Percentiles rank a stretch among this genome's conserved stretches.
Evolutionary conservation across 2,888 invertebrate species (phyloP).

Genomic region (Nomada fucata): DNA sequence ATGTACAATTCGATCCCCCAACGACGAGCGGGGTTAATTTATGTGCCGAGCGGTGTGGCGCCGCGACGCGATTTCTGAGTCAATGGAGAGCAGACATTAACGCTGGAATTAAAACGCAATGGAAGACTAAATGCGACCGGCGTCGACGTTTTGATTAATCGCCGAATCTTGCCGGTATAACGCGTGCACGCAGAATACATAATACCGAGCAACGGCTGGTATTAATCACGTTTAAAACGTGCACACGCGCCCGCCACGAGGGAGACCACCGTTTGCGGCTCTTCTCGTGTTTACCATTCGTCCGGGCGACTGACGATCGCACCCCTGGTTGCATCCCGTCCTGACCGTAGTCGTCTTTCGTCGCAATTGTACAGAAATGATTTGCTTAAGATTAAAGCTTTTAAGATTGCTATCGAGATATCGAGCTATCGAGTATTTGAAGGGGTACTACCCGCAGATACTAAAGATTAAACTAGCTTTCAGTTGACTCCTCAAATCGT

Average conservation of each 20-base stretch:
- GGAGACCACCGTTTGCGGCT: conserved; percentile 47
- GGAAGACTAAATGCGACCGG: conserved; percentile 38
- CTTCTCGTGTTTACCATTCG: conserved; percentile 57
- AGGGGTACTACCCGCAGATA: too few species aligned
- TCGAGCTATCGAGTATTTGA: too few species aligned
- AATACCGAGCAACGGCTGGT: conserved; percentile 55
- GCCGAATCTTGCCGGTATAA: conserved; percentile 15
- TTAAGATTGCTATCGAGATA: too few species aligned
- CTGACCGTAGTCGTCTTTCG: too few species aligned
- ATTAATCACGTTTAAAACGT: conserved; percentile 75
- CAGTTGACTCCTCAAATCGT: not conserved
- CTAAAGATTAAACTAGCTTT: not conserved
- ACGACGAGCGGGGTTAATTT: conserved; percentile 16
- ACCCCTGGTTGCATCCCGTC: too few species aligned
- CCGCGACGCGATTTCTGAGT: conserved; percentile 18
- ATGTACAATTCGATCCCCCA: not conserved
- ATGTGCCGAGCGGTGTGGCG: conserved; percentile 6
- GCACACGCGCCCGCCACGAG: conserved; percentile 42
- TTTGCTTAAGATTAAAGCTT: not conserved
- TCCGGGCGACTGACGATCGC: conserved; percentile 37
- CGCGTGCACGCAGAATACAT: conserved; percentile 50
- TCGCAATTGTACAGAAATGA: not conserved
- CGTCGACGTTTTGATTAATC: conserved; percentile 72
- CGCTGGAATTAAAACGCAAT: conserved; percentile 51
- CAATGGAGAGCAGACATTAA: conserved; percentile 39